phyloP scores from a whole-genome alignment of 2,888 invertebrate species.

The Sinhomidia bicolor region DNA sequence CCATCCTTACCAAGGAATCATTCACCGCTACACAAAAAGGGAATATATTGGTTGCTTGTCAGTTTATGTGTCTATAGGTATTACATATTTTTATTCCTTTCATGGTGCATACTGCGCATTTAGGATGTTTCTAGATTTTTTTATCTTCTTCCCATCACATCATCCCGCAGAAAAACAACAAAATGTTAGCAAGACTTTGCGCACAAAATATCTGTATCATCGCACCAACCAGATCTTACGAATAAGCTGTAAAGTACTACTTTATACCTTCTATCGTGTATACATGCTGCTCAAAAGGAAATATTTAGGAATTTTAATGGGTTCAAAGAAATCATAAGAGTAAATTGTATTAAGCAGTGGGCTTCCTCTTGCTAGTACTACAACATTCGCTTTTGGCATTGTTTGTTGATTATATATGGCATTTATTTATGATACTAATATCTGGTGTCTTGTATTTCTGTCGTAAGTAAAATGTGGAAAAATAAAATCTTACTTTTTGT shows the following conservation, averaged over 20 bases:
- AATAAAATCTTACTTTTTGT: too few species aligned
- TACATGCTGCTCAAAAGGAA: background rate
- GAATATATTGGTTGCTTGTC: too few species aligned
- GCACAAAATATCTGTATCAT: background rate
- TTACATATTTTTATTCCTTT: background rate
- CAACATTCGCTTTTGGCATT: too few species aligned
- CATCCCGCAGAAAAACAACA: background rate
- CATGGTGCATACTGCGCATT: background rate
- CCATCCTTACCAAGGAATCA: background rate
- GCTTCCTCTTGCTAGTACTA: background rate
- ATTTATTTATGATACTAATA: too few species aligned
- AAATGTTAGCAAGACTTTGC: background rate
- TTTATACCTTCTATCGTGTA: background rate
- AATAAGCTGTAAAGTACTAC: background rate
- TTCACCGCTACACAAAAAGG: background rate
- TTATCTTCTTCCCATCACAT: background rate
- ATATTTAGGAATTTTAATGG: background rate
- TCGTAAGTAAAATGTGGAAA: too few species aligned
- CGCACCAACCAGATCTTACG: background rate
- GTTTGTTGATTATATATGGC: too few species aligned
- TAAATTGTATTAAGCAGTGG: background rate
- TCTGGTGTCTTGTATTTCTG: too few species aligned
- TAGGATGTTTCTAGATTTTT: background rate
- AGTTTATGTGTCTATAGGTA: background rate
- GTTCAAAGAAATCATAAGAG: background rate